phyloP scores from a whole-genome alignment of 2,113 vertebrate species.

The Hystrix brachyura region DNA sequence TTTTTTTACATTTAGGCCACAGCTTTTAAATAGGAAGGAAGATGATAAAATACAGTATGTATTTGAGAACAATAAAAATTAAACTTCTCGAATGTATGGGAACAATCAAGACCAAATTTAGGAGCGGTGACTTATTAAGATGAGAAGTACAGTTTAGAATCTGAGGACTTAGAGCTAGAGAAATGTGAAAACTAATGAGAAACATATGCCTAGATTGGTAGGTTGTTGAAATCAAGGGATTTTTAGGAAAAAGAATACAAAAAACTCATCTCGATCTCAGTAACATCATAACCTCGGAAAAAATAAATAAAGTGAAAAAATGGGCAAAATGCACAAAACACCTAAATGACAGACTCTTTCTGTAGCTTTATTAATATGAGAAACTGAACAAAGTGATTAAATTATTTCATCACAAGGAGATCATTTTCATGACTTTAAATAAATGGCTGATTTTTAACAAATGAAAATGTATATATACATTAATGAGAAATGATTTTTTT shows the following conservation, averaged over 20 bases:
- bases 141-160: background rate
- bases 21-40: background rate
- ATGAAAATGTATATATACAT: constrained; percentile 38
- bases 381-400: constrained; percentile 33
- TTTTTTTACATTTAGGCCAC: background rate
- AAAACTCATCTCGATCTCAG: background rate
- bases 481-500: constrained; percentile 64
- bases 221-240: background rate
- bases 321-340: background rate
- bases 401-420: constrained; percentile 32
- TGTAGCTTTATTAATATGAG: background rate
- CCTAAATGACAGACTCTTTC: background rate
- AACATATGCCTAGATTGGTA: background rate
- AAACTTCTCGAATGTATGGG: background rate
- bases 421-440: constrained; percentile 53
- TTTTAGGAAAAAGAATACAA: background rate
- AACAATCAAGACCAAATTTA: background rate
- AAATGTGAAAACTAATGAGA: background rate
- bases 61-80: background rate
- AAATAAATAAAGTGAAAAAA: background rate
- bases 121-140: background rate
- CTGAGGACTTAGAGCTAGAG: background rate
- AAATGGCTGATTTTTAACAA: constrained; percentile 26
- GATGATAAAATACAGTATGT: background rate
- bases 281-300: constrained; percentile 6